phyloP scores from a whole-genome alignment of 2,797 vertebrate species.

The Pseudochromis fuscus region DNA sequence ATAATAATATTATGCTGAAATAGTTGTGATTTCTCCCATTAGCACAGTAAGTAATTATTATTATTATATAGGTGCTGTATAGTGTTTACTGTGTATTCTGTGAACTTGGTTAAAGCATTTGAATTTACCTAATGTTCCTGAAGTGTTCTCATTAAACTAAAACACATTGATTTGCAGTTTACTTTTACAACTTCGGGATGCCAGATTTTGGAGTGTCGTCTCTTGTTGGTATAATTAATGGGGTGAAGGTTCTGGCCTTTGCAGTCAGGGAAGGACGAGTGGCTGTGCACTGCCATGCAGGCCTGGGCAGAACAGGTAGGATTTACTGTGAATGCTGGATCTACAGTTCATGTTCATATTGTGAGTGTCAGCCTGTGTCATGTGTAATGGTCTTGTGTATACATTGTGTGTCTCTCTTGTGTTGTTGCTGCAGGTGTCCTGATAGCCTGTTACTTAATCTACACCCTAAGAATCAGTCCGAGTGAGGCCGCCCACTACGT shows the following conservation, averaged over 20 bases:
- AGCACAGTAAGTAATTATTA: not conserved
- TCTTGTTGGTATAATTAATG: conserved; percentile 83
- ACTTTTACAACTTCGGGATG: conserved; percentile 91
- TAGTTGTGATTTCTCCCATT: not conserved
- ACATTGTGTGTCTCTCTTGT: conserved; percentile 8
- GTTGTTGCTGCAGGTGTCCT: conserved; percentile 82
- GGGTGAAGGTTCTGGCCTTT: conserved; percentile 88
- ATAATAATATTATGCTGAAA: no score
- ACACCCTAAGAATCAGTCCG: conserved; percentile 84
- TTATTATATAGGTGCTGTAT: no score
- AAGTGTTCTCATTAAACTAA: not conserved
- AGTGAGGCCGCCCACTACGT: conserved; percentile 88
- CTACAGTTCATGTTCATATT: not conserved
- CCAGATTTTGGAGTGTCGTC: conserved; percentile 87
- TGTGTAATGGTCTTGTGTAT: not conserved
- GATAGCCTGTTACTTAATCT: conserved; percentile 88
- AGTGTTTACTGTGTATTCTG: no score
- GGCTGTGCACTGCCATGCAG: conserved; percentile 89
- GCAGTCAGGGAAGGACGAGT: conserved; percentile 86
- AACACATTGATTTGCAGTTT: conserved; percentile 85
- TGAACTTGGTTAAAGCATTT: not conserved
- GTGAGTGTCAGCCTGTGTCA: not conserved
- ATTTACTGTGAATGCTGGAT: not conserved
- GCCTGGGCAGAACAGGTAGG: conserved; percentile 87
- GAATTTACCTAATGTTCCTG: not conserved